A percentile compares a stretch with the other conserved stretches of the same genome.
These are phyloP conservation scores for Tamias sibiricus DNA, from an alignment of 2,113 vertebrate genomes.

Conservation along the genomic window DNA sequence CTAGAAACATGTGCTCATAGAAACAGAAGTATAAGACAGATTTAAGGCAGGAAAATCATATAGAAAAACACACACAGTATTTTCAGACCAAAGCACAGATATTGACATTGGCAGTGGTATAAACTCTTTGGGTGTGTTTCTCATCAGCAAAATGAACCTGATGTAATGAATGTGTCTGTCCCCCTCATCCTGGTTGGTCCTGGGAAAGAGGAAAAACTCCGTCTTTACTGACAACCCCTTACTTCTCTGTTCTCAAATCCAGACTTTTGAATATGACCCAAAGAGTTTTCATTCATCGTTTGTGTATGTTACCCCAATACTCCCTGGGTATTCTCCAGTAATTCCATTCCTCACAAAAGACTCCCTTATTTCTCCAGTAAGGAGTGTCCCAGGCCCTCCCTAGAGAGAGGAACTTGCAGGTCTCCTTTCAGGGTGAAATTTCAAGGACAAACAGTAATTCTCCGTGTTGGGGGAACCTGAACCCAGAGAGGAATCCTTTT, in stretches of 20 bases:
- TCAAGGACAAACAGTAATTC: neutral
- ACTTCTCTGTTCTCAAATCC: neutral
- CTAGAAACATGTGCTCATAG: neutral
- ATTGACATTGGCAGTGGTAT: neutral
- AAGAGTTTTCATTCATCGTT: neutral
- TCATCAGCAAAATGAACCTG: neutral
- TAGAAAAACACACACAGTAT: neutral
- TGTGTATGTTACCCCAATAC: too few relatives aligned
- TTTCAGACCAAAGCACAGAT: neutral
- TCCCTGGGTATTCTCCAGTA: neutral
- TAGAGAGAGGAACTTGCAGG: neutral
- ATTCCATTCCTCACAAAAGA: neutral
- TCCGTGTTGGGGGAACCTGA: neutral
- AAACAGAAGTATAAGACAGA: neutral
- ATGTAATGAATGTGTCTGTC: neutral
- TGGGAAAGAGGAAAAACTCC: neutral
- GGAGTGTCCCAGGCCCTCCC: too few relatives aligned
- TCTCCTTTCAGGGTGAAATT: neutral
- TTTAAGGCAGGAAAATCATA: neutral
- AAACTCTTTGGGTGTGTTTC: neutral
- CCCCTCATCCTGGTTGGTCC: accelerated
- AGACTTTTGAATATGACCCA: neutral
- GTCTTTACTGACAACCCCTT: neutral
- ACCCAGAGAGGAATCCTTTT: neutral
- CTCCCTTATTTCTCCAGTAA: neutral